phyloP scores from a whole-genome alignment of 2,797 vertebrate genomes.

The Silurus lanzhouensis region DNA sequence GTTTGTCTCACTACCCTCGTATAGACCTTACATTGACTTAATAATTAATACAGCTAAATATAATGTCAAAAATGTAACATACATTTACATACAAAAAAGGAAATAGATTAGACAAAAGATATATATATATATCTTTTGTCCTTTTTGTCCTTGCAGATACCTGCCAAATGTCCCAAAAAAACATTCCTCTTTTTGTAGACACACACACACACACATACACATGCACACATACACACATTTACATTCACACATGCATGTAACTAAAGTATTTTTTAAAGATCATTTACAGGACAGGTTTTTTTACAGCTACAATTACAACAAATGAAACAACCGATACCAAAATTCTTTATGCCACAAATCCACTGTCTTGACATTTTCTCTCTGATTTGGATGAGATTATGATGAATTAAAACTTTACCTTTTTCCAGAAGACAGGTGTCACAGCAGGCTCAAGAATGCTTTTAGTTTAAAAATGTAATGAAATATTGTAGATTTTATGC shows the following conservation, averaged over 20 bases:
- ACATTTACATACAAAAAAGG: neutral
- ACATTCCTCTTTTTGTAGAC: neutral
- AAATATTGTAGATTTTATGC: neutral
- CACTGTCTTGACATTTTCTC: neutral
- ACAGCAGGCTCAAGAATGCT: neutral
- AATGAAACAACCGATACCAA: neutral
- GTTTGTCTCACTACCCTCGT: neutral
- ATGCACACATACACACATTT: slow-evolving; percentile 8
- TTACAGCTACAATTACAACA: neutral
- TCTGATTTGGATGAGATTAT: neutral
- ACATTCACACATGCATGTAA: neutral
- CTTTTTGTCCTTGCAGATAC: neutral
- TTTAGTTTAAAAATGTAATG: neutral
- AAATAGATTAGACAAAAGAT: too few relatives aligned
- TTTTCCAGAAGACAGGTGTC: neutral
- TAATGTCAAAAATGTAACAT: too few relatives aligned
- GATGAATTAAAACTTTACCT: neutral
- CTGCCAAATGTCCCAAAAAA: neutral
- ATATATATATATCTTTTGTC: too few relatives aligned
- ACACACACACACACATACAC: slow-evolving; percentile 1
- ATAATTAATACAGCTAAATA: slow-evolving; percentile 12
- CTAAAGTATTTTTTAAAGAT: slow-evolving; percentile 29
- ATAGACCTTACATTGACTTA: neutral
- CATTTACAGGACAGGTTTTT: slow-evolving; percentile 30
- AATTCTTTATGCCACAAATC: neutral